Percentiles rank a stretch among this genome's conserved stretches.
phyloP scores from a whole-genome alignment of 2,113 vertebrate genomes.

The Myrmecobius fasciatus region DNA sequence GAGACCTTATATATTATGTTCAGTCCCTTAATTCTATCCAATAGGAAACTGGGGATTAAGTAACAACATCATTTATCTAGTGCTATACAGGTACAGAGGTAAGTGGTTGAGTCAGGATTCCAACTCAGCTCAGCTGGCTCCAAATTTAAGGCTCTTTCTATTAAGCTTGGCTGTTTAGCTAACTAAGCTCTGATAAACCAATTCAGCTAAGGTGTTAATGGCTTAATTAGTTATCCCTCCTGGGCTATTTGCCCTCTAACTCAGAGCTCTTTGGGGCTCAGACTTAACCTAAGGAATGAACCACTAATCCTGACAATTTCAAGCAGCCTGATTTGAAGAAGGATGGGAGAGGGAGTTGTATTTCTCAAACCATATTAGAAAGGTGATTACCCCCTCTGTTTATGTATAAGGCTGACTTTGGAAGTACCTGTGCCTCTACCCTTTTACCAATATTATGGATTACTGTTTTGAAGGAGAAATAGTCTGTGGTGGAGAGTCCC shows the following conservation, averaged over 20 bases:
- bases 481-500: background rate
- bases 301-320: background rate
- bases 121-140: background rate
- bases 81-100: background rate
- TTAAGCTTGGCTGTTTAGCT: background rate
- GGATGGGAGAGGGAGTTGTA: background rate
- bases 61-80: background rate
- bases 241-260: conserved; percentile 34
- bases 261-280: background rate
- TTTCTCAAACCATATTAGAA: background rate
- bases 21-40: background rate
- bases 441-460: background rate
- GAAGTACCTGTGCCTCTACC: background rate
- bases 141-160: background rate
- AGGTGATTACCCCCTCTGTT: background rate
- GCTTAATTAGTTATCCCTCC: conserved; percentile 18
- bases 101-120: background rate
- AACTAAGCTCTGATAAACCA: conserved; percentile 17
- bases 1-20: background rate
- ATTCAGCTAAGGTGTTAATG: conserved; percentile 27
- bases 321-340: background rate
- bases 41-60: background rate
- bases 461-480: conserved; percentile 4
- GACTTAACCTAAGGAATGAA: background rate
- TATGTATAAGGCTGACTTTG: background rate